phyloP scores from a whole-genome alignment of 1,140 invertebrate species.

The Brachionus paranguensis region DNA sequence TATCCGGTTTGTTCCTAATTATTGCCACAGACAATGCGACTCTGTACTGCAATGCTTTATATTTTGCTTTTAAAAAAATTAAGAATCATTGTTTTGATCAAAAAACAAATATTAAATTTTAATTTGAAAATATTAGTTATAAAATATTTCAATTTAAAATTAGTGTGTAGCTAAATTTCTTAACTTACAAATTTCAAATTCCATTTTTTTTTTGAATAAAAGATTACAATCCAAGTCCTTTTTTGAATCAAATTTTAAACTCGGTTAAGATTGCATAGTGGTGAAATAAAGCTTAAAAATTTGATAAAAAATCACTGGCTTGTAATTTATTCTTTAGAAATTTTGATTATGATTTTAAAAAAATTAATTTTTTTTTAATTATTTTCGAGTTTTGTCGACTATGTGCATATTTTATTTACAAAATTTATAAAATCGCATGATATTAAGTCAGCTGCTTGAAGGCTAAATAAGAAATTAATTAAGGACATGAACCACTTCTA shows the following conservation, averaged over 20 bases:
- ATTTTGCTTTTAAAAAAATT: not conserved
- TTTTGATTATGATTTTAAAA: not conserved
- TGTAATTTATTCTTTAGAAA: not conserved
- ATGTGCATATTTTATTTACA: too few species aligned
- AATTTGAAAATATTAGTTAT: too few species aligned
- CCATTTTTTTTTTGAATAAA: constrained; percentile 14
- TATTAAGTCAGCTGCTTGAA: too few species aligned
- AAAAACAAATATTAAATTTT: not conserved
- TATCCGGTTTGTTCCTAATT: not conserved
- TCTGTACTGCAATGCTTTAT: constrained; percentile 12
- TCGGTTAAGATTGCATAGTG: not conserved
- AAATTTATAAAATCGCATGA: too few species aligned
- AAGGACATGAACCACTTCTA: too few species aligned
- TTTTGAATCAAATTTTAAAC: not conserved
- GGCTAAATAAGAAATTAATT: too few species aligned
- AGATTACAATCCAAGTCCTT: not conserved
- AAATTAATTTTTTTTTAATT: not conserved
- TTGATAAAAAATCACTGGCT: not conserved
- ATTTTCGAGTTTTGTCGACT: not conserved
- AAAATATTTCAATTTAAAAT: not conserved
- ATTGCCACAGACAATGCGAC: constrained; percentile 3
- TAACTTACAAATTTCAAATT: constrained; percentile 37
- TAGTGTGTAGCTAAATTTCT: not conserved
- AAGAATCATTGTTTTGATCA: not conserved
- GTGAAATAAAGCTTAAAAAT: not conserved